These are phyloP conservation scores for Morelia viridis DNA, from an alignment of 2,797 vertebrate genomes.

Conservation along the genomic window DNA sequence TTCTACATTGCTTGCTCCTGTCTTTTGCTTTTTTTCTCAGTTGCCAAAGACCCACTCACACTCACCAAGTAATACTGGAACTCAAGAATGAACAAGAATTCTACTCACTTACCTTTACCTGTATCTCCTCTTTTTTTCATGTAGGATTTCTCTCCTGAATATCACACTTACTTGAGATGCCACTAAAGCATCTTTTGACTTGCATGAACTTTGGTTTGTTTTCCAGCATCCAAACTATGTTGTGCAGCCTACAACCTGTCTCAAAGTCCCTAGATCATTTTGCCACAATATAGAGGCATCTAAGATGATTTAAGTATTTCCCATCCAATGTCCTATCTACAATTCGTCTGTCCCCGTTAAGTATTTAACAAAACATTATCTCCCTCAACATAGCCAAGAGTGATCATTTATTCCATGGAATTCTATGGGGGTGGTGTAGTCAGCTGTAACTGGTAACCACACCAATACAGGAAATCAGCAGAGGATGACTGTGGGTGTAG, in stretches of 20 bases:
- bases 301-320: background rate
- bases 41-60: background rate
- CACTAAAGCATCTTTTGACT: background rate
- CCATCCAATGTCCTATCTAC: background rate
- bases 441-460: background rate
- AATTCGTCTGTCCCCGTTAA: background rate
- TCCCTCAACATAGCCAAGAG: background rate
- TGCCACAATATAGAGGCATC: background rate
- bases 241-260: background rate
- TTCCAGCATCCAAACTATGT: background rate
- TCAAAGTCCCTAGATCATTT: background rate
- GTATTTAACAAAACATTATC: background rate
- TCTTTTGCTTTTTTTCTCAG: background rate
- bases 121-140: background rate
- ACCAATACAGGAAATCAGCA: conserved; percentile 13
- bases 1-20: background rate
- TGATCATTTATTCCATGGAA: background rate
- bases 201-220: background rate
- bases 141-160: background rate
- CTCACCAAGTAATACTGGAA: background rate
- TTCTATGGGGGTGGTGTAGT: background rate
- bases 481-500: conserved; percentile 57
- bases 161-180: no score
- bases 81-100: background rate
- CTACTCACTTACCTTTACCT: background rate